Evolutionary conservation across 2,888 invertebrate species (phyloP), one percentile per base, ranked within the genome.

Genomic region (Branchipolynoe longqiensis): DNA sequence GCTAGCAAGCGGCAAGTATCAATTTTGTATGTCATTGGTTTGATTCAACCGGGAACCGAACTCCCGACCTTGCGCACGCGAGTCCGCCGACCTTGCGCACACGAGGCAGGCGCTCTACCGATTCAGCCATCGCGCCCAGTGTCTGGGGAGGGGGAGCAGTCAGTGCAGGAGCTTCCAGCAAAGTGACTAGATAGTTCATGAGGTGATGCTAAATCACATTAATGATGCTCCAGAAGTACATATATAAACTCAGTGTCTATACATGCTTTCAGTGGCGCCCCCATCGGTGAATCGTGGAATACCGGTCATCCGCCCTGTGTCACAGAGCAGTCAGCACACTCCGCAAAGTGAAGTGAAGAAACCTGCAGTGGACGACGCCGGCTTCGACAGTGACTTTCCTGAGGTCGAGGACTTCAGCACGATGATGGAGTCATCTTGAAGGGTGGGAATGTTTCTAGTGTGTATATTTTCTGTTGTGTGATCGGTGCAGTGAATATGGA

Each of bases 281-380:
- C 48, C 48, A 3, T 3, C 48, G 14, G 28, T 28, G 4, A 41
- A 14, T 3, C 41, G 78, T 2, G 78, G 78, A 25, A 78, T 48
- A 18, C 78, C 78, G 25, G 48, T 41, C 48, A 78, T 78, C 2
- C 78, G 54, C 6, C 78, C 78, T 12, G 31, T 78, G 18, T 69
- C 69, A 8, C 78, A 78, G 41, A 48, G 31, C 28, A 25, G 12
- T n/a, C 69, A 14, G 69, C 8, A 33, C 33, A 25, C 48, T 0
- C n/a, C 28, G n/a, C 12, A 33, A 8, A 12, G 69, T 2, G 18
- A 0, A 14, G 6, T 18, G 25, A 48, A 8, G 25, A 25, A 78
- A 25, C 8, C 48, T 14, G 28, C 12, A 12, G 25, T n/a, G 8
- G 48, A 40, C 54, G 78, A 18, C 78, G 2, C 25, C 18, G 78